A percentile compares a stretch with the other conserved stretches of the same genome.
Evolutionary conservation across 2,888 invertebrate genomes (phyloP).

Genomic region (Drosophila acutilabella): DNA sequence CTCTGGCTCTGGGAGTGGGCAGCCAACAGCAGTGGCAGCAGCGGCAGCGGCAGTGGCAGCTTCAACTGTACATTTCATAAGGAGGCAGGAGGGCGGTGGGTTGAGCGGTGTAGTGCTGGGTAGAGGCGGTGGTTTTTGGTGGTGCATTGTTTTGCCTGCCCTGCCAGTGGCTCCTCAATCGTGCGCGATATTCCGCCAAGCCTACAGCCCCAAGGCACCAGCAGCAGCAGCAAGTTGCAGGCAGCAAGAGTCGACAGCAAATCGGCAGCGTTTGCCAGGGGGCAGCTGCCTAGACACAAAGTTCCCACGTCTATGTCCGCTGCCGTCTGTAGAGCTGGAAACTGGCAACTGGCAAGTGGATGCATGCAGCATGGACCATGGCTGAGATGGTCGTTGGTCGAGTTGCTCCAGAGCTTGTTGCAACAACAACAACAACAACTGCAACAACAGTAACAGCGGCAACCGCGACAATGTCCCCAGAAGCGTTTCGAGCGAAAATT

Average conservation of each 20-base stretch:
- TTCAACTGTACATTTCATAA: conserved; percentile 58
- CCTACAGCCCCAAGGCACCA: conserved; percentile 68
- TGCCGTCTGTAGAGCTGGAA: conserved; percentile 40
- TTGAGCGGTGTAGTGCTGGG: no score
- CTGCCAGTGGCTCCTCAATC: conserved; percentile 75
- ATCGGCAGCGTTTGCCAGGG: conserved; percentile 64
- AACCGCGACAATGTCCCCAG: conserved; percentile 76
- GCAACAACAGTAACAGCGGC: conserved; percentile 31
- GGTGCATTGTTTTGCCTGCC: conserved; percentile 58
- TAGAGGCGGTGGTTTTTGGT: conserved; percentile 29
- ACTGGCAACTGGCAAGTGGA: conserved; percentile 59
- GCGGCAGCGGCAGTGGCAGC: conserved; percentile 39
- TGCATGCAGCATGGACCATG: conserved; percentile 14
- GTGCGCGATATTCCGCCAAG: conserved; percentile 79
- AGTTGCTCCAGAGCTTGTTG: conserved; percentile 53
- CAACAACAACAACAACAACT: conserved; percentile 19
- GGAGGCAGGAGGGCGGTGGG: conserved; percentile 1
- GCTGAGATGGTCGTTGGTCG: conserved; percentile 31
- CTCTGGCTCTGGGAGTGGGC: conserved; percentile 67
- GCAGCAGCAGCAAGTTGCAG: conserved; percentile 31
- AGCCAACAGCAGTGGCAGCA: conserved; percentile 32
- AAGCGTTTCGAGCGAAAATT: conserved; percentile 82
- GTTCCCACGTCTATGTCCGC: conserved; percentile 73
- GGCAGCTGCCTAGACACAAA: conserved; percentile 72
- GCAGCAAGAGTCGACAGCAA: conserved; percentile 49